phyloP scores from a whole-genome alignment of 2,888 invertebrate genomes.

The Teleiodes luculella region DNA sequence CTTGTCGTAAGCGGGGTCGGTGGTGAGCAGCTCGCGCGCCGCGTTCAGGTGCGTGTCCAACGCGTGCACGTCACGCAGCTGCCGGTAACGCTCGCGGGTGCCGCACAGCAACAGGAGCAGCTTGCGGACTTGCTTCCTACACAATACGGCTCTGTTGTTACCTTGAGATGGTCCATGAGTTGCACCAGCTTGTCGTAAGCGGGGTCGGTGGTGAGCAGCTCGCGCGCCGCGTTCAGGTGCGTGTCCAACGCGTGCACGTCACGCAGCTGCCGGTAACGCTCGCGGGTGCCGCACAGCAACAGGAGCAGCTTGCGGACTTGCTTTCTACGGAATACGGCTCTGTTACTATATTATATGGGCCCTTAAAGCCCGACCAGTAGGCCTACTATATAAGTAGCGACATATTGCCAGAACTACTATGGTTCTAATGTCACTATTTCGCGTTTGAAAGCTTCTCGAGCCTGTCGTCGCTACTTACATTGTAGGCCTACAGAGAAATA shows the following conservation, averaged over 20 bases:
- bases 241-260: constrained; percentile 96
- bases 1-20: constrained; percentile 88
- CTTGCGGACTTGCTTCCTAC: constrained; percentile 94
- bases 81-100: constrained; percentile 96
- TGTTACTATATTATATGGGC: too few relatives aligned
- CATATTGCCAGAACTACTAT: too few relatives aligned
- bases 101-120: constrained; percentile 94
- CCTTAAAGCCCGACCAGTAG: too few relatives aligned
- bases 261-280: constrained; percentile 94
- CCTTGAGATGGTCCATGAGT: constrained; percentile 95
- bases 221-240: constrained; percentile 86
- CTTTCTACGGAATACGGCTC: constrained; percentile 75
- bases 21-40: constrained; percentile 65
- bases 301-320: constrained; percentile 95
- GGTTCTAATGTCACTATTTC: too few relatives aligned
- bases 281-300: constrained; percentile 96
- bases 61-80: constrained; percentile 95
- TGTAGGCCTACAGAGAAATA: too few relatives aligned
- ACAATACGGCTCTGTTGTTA: background rate
- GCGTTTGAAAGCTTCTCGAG: too few relatives aligned
- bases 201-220: constrained; percentile 71
- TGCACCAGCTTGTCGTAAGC: constrained; percentile 95
- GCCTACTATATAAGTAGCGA: too few relatives aligned
- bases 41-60: constrained; percentile 92
- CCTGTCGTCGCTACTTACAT: too few relatives aligned